phyloP scores from a whole-genome alignment of 2,113 vertebrate genomes.

The Actenoides lindsayi region DNA sequence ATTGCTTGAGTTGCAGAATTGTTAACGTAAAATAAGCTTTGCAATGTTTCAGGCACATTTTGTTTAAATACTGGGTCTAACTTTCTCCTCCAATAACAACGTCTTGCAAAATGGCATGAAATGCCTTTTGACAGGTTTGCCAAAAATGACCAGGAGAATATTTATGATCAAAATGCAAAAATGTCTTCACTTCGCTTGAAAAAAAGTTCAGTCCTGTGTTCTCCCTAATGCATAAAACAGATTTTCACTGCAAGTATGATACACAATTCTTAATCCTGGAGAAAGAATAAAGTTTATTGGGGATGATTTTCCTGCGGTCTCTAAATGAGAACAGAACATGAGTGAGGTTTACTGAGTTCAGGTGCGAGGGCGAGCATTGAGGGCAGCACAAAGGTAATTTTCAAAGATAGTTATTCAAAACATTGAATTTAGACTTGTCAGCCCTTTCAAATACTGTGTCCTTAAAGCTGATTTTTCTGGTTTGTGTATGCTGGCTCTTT shows the following conservation, averaged over 20 bases:
- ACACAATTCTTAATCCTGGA: neutral
- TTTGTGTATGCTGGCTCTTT: neutral
- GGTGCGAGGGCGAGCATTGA: neutral
- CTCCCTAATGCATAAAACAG: conserved; percentile 38
- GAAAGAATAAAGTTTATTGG: neutral
- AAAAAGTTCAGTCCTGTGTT: neutral
- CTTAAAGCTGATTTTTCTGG: neutral
- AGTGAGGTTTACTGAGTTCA: neutral
- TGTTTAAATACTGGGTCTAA: conserved; percentile 20
- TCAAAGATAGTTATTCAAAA: neutral
- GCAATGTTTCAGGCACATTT: neutral
- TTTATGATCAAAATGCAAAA: conserved; percentile 49
- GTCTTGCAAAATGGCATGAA: conserved; percentile 18
- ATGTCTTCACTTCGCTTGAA: conserved; percentile 10
- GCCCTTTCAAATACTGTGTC: neutral
- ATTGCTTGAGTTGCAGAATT: neutral
- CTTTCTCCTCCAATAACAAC: neutral
- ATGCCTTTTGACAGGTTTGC: conserved; percentile 16
- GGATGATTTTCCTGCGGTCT: neutral
- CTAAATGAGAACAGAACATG: neutral
- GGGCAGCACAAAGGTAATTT: neutral
- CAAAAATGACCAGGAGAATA: conserved; percentile 16
- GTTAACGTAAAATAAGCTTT: conserved; percentile 37
- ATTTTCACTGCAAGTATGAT: neutral
- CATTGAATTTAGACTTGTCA: neutral